Base-by-base conservation (phyloP, 2,113 vertebrate genomes). In the Pelecanus crispus region DNA sequence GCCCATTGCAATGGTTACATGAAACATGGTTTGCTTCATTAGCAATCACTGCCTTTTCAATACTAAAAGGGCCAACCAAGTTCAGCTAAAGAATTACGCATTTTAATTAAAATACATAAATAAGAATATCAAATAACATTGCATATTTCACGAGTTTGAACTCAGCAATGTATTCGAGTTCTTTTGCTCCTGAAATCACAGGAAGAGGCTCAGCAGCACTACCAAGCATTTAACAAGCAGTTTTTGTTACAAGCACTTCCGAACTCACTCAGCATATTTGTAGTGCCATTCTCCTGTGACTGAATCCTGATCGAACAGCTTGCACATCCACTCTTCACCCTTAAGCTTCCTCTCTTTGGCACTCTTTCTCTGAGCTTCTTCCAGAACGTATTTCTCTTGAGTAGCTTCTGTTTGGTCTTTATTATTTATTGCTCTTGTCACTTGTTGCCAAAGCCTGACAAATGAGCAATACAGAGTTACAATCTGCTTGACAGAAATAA, bases 371-470 rank as follows among this genome's bases (percentile, higher is more conserved):
- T 99, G 99, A 70, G 98, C 99, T 93, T 99, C 99, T 98, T 99
- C 99, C 97, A 99, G 98, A 91, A 99, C 45, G 36, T 98, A 99
- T 96, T 99, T 99, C 97, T 99, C 99, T 45, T 99, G 99, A 94
- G 99, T 99, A 90, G 99, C 99, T 97, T 99, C 99, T 31, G 98
- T 99, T 98, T 99, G 99, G 97, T 99, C 99, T 98, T 99, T 99
- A 97, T 98, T 99, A 97, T 98, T 99, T 98, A 99, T 99, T 94
- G 99, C 99, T 93, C 98, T 98, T 28, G 99, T 99, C 95, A 99
- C 99, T 38, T 99, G 99, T 86, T 99, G 99, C 99, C 99, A 99
- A 95, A 99, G 98, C 92, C 99, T 99, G 95, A 81, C n/a, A 92
- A 78, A 88, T 9, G 16, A 95, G 53, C 38, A 97, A 87, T 17